Evolutionary conservation across 1,140 invertebrate species (phyloP).

Genomic region (Anoplophora glabripennis): DNA sequence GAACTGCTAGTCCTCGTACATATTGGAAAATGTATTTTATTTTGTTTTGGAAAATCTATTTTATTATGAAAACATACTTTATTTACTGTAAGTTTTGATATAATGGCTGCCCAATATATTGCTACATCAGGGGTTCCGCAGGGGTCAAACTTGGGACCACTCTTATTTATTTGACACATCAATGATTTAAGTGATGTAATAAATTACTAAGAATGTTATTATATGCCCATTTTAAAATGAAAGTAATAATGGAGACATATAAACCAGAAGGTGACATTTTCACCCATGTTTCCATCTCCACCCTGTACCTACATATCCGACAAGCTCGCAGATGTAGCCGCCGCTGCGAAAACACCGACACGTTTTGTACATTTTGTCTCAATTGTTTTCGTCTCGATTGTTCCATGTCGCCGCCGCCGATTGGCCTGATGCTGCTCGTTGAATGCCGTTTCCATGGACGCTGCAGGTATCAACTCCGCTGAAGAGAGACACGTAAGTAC

Average conservation of each 20-base stretch:
- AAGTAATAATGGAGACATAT: neutral
- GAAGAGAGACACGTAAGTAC: constrained; percentile 49
- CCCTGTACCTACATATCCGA: too few species aligned
- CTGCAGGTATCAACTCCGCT: constrained; percentile 46
- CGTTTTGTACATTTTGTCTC: constrained; percentile 41
- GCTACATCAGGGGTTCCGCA: neutral
- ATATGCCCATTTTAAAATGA: neutral
- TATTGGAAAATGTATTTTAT: too few species aligned
- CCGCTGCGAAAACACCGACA: constrained; percentile 32
- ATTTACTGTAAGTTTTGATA: too few species aligned
- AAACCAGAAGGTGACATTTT: constrained; percentile 1
- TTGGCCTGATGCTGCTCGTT: constrained; percentile 28
- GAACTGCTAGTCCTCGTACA: too few species aligned
- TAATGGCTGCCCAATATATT: neutral
- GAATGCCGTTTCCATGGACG: constrained; percentile 37
- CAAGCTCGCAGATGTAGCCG: too few species aligned
- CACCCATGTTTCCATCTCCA: too few species aligned
- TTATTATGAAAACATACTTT: too few species aligned
- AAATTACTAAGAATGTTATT: neutral
- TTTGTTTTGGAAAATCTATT: too few species aligned
- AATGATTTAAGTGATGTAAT: too few species aligned
- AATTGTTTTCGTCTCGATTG: constrained; percentile 45
- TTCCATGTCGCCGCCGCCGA: constrained; percentile 40
- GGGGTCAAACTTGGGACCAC: too few species aligned
- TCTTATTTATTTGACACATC: too few species aligned